Base-by-base conservation (phyloP, 64 coral and sea anemone genomes). In the Pocillopora damicornis region DNA sequence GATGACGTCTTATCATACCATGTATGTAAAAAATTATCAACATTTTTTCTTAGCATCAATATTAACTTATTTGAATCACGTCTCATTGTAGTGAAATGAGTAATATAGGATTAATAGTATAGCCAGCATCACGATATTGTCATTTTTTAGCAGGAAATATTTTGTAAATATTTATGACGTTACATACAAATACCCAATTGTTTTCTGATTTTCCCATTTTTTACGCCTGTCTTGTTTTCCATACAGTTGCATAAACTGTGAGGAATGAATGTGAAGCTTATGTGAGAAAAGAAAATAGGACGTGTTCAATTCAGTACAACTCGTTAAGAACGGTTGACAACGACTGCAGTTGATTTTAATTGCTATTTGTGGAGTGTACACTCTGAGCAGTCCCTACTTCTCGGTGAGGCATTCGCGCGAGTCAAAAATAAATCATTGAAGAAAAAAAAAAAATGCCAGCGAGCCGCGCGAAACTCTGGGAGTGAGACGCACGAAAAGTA, bases 141-240 rank as follows among this genome's bases (percentile, higher is more conserved):
- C 57, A 22, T 56, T 77, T 81, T 81, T 81, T 30, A 81, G 5
- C 25, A 68, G 56, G 36, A 69, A 81, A 69, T 18, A 10, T 83
- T 83, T 83, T 83, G 34, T 83, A 51, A 83, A 38, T 83, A 69
- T 8, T n/a, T 25, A 79, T 26, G 58, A 60, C 76, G 60, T 23
- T 30, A 71, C 25, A 71, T 23, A 22, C 13, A 79, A 22, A 20
- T 15, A 68, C 42, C 15, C 42, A 38, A 7, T 15, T 56, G 16
- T 23, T 72, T 59, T 69, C 12, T 72, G 81, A 72, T 72, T 26
- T 85, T 73, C 51, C 20, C 65, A 51, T 13, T 45, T 58, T 17
- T 72, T 72, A 59, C 23, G 23, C 59, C 18, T 57, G 22, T 60
- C 71, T 2, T 58, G 1, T 85, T 85, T 66, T 85, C 20, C 45